Evolutionary conservation across 2,113 vertebrate species (phyloP), one percentile per base, ranked within the genome.

Genomic region (Crotalus tigris): DNA sequence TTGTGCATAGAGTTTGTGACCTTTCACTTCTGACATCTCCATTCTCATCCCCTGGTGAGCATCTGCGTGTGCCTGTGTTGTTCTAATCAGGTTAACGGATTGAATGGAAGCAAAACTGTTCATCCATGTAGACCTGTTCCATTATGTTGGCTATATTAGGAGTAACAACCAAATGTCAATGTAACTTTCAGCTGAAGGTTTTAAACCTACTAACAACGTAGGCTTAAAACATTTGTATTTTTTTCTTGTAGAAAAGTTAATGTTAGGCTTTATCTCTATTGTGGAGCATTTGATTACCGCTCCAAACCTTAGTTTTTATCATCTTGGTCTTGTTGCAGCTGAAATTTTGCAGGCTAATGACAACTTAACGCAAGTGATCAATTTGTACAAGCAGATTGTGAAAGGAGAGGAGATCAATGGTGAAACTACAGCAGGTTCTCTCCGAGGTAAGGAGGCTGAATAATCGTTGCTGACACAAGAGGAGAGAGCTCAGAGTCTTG

Each of bases 331-430:
- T 55, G 0, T 96, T 96, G 54, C 95, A 99, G 99, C 99, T 39
- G 99, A 99, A 95, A 99, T 99, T 96, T 97, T 99, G 93, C 98
- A 99, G 97, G 99, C 99, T 94, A 99, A 99, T 9, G 99, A 99
- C 97, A 99, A 97, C 97, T 97, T 99, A 96, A 99, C 99, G 1
- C 99, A 99, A 94, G 99, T 99, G 95, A 99, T 99, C 96, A 99
- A 99, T 96, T 97, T 98, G 87, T 99, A 99, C 96, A 98, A 98
- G 94, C 98, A 99, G 97, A 97, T 99, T 90, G 98, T 99, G 12
- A 98, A 97, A 94, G 99, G 99, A 21, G 99, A 99, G 95, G 99
- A 99, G 94, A 97, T 99, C 95, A 98, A 99, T 9, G 99, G 98
- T 9, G 98, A 99, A 0, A 95, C 94, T 0, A 92, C 95, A 3